Conservation (phyloP, 2,797 vertebrate genomes). For the Aldrovandia affinis region DNA sequence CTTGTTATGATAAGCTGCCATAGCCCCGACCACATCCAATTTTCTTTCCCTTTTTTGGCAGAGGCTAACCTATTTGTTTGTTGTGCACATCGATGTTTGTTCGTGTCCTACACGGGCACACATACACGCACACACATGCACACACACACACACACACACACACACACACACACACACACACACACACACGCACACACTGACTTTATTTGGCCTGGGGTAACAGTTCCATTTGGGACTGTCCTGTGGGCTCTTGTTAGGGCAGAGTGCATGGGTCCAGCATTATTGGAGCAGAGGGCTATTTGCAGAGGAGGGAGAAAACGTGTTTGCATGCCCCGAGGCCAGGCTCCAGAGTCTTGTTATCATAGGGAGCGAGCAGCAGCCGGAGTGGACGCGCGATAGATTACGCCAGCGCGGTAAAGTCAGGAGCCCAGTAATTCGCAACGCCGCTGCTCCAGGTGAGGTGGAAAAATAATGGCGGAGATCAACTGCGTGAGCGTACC, state of each 20-base stretch:
- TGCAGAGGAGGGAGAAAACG: conserved; percentile 3
- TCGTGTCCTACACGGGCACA: background rate
- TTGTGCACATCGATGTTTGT: background rate
- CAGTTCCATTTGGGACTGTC: background rate
- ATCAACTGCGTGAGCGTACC: conserved; percentile 18
- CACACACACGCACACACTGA: background rate
- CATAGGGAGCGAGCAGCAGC: background rate
- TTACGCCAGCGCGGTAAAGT: conserved; percentile 26
- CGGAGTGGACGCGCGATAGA: conserved; percentile 27
- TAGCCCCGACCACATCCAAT: background rate
- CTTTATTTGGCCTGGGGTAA: conserved; percentile 11
- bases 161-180: background rate
- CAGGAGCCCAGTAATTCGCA: conserved; percentile 25
- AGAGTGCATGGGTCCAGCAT: conserved; percentile 9
- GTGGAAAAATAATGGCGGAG: conserved; percentile 29
- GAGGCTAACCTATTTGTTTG: conserved; percentile 42
- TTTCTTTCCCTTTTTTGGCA: conserved; percentile 17
- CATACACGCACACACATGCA: background rate
- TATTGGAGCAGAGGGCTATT: conserved; percentile 9
- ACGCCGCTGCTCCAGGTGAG: background rate
- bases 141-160: no score
- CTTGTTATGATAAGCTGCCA: conserved; percentile 47
- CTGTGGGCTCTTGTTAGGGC: conserved; percentile 12
- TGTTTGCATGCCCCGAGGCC: conserved; percentile 16
- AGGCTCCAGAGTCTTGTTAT: conserved; percentile 39